These are phyloP conservation scores for Pelobates cultripes DNA, from an alignment of 2,797 vertebrate species.

Conservation along the genomic window DNA sequence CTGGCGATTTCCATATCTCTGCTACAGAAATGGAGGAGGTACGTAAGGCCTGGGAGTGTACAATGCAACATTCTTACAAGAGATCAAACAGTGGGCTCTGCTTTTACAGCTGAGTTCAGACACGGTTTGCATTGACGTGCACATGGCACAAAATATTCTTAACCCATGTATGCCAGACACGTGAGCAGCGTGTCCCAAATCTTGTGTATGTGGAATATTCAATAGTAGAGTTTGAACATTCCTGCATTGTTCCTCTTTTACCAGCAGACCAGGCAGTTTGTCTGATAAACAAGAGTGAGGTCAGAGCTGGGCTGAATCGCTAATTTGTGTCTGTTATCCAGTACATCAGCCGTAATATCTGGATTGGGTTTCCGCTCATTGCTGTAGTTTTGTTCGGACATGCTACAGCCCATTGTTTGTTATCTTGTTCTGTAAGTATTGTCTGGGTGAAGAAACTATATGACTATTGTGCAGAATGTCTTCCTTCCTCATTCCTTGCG, in stretches of 20 bases:
- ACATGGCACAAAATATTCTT: too few relatives aligned
- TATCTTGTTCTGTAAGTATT: too few relatives aligned
- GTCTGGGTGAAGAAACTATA: too few relatives aligned
- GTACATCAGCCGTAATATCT: neutral
- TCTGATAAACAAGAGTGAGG: neutral
- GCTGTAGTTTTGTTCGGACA: neutral
- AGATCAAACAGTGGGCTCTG: too few relatives aligned
- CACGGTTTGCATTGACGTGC: too few relatives aligned
- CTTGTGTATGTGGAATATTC: neutral
- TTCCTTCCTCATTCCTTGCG: too few relatives aligned
- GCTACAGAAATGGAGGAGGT: constrained; percentile 99
- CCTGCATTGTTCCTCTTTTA: neutral
- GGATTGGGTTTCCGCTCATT: neutral
- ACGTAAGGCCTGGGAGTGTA: neutral
- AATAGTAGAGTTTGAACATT: neutral
- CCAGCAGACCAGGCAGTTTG: neutral
- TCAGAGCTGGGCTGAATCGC: neutral
- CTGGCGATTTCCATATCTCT: constrained; percentile 98
- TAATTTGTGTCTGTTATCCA: neutral
- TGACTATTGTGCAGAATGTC: too few relatives aligned
- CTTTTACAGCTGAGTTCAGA: too few relatives aligned
- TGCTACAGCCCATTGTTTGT: too few relatives aligned
- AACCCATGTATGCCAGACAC: too few relatives aligned
- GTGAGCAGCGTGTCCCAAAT: neutral
- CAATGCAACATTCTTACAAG: neutral